Percentiles rank a stretch among this genome's conserved stretches.
These are phyloP conservation scores for Phalloptychus januarius DNA, from an alignment of 2,797 vertebrate genomes.

Conservation along the genomic window DNA sequence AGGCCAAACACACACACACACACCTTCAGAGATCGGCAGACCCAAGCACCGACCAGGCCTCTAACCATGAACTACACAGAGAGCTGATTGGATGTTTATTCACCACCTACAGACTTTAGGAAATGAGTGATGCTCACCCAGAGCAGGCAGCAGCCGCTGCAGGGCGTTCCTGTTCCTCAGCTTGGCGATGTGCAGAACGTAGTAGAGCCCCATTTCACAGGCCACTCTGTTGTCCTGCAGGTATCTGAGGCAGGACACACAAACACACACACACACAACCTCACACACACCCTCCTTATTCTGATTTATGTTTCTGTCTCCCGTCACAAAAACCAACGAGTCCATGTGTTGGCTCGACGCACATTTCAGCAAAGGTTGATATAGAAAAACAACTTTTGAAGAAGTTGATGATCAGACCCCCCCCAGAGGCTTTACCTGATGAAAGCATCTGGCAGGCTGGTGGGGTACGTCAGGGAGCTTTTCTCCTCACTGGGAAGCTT, in stretches of 20 bases:
- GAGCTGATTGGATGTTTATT: background rate
- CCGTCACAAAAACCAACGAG: background rate
- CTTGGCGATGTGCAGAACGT: slow-evolving; percentile 93
- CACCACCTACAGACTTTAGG: background rate
- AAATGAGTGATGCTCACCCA: slow-evolving; percentile 80
- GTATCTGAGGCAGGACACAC: slow-evolving; percentile 77
- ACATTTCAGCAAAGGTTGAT: background rate
- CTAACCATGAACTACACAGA: background rate
- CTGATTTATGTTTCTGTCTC: background rate
- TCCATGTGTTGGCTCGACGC: background rate
- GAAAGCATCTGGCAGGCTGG: slow-evolving; percentile 87
- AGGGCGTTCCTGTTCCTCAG: slow-evolving; percentile 95
- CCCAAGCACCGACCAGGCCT: background rate
- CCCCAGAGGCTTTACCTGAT: slow-evolving; percentile 80
- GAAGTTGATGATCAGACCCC: background rate
- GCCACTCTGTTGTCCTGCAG: slow-evolving; percentile 94
- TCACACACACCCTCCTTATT: background rate
- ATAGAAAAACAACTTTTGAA: background rate
- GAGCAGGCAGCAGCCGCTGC: slow-evolving; percentile 88
- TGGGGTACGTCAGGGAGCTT: slow-evolving; percentile 85
- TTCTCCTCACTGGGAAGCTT: slow-evolving; percentile 94
- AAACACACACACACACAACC: background rate
- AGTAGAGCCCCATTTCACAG: slow-evolving; percentile 96
- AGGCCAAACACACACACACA: background rate
- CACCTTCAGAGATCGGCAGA: slow-evolving; percentile 1